A percentile compares a stretch with the other conserved stretches of the same genome.
phyloP scores from a whole-genome alignment of 30 jellyfish, hydroid and myxozoan genomes.

The Nemopilema nomurai region DNA sequence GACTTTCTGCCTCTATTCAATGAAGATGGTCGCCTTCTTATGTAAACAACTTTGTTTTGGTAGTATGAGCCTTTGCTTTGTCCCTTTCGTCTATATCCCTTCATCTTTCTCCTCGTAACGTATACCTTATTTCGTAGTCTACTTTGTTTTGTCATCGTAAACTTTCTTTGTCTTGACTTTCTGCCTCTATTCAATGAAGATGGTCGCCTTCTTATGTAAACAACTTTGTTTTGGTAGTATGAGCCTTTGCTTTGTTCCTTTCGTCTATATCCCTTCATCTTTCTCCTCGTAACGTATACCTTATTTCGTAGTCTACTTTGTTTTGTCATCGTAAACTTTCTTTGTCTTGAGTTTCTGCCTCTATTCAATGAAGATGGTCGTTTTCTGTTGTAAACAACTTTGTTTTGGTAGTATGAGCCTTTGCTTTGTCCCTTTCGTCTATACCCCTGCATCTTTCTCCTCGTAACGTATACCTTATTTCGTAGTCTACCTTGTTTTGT shows the following conservation, averaged over 20 bases:
- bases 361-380: background rate
- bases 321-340: background rate
- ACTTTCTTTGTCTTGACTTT: background rate
- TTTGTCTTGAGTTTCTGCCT: background rate
- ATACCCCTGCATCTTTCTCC: background rate
- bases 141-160: background rate
- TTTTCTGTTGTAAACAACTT: background rate
- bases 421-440: background rate
- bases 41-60: background rate
- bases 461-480: background rate
- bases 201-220: background rate
- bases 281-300: background rate
- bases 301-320: background rate
- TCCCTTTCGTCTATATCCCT: background rate
- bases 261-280: background rate
- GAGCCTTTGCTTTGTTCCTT: background rate
- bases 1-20: background rate
- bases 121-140: background rate
- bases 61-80: background rate
- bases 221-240: background rate
- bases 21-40: background rate
- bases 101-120: background rate
- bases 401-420: background rate
- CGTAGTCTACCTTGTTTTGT: background rate
- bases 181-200: background rate